Percentiles rank a stretch among this genome's conserved stretches.
phyloP scores from a whole-genome alignment of 2,113 vertebrate species.

The Leuciscus idus region DNA sequence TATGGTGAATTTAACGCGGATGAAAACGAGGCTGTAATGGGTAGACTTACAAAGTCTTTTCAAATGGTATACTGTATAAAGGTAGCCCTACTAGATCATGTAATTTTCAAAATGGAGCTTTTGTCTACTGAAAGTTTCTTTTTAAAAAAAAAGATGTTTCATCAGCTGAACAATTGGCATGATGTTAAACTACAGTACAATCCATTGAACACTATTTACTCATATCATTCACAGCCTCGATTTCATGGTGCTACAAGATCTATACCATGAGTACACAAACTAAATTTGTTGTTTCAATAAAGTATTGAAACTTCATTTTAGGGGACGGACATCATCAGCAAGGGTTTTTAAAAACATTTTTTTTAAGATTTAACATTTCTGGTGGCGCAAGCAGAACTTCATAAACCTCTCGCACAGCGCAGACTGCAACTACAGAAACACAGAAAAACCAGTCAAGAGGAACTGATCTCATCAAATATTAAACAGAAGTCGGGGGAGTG shows the following conservation, averaged over 20 bases:
- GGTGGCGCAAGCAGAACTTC: constrained; percentile 15
- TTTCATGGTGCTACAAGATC: background rate
- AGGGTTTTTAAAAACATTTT: background rate
- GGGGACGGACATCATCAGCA: background rate
- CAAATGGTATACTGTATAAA: too few relatives aligned
- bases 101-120: too few relatives aligned
- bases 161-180: background rate
- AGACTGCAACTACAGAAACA: constrained; percentile 33
- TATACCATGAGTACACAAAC: background rate
- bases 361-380: background rate
- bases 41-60: background rate
- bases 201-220: background rate
- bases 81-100: too few relatives aligned
- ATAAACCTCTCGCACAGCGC: constrained; percentile 54
- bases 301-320: constrained; percentile 8
- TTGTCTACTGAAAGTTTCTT: too few relatives aligned
- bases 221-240: background rate
- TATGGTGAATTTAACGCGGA: background rate
- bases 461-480: constrained; percentile 83
- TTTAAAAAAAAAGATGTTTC: background rate
- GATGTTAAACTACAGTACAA: background rate
- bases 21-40: background rate
- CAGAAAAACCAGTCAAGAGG: constrained; percentile 69
- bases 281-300: background rate
- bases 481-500: constrained; percentile 68